Evolutionary conservation across 1,140 invertebrate species (phyloP).

Genomic region (Trachymyrmex cornetzi): DNA sequence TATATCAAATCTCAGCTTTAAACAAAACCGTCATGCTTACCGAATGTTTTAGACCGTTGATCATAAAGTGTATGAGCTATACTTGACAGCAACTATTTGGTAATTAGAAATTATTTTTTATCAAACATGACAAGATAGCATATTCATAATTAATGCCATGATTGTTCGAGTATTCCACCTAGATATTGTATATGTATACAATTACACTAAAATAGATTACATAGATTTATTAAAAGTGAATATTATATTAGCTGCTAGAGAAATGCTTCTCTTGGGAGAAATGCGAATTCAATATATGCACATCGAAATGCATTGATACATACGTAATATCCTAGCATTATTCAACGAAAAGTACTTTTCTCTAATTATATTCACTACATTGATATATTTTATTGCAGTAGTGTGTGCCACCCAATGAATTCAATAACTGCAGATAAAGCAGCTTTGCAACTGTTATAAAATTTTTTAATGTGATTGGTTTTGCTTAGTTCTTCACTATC

Average conservation of each 20-base stretch:
- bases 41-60: constrained; percentile 3
- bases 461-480: too few relatives aligned
- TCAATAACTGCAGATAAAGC: too few relatives aligned
- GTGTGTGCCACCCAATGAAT: constrained; percentile 19
- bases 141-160: neutral
- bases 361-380: constrained; percentile 40
- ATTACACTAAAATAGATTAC: constrained; percentile 51
- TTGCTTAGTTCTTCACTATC: too few relatives aligned
- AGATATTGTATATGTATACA: constrained; percentile 16
- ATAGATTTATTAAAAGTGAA: constrained; percentile 23
- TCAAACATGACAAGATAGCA: constrained; percentile 35
- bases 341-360: constrained; percentile 30
- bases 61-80: constrained; percentile 24
- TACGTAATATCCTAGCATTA: constrained; percentile 15
- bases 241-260: constrained; percentile 43
- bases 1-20: neutral
- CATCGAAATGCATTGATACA: constrained; percentile 1
- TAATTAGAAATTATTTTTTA: constrained; percentile 27
- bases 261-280: constrained; percentile 25
- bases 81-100: neutral
- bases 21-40: neutral
- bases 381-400: constrained; percentile 44
- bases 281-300: constrained; percentile 8
- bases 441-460: too few relatives aligned
- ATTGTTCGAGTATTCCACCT: constrained; percentile 25